Evolutionary conservation across 2,113 vertebrate genomes (phyloP).

Genomic region (Corythaeola cristata): DNA sequence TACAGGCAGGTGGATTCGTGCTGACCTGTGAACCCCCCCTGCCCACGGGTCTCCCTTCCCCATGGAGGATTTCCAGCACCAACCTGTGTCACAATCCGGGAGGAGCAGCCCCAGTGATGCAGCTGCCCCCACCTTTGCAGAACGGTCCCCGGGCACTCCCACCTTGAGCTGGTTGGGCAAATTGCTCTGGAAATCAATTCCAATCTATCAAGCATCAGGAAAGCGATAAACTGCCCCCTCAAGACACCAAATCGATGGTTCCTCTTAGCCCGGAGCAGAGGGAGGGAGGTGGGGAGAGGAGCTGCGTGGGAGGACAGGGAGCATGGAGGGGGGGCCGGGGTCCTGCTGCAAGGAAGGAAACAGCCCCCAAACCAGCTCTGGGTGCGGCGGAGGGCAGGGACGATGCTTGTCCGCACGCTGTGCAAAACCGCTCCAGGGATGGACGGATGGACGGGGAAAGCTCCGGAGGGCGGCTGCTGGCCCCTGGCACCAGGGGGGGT

Average conservation of each 20-base stretch:
- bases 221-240: neutral
- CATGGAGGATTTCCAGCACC: neutral
- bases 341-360: neutral
- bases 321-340: rapidly evolving
- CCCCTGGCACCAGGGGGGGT: neutral
- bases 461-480: neutral
- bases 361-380: neutral
- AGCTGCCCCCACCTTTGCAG: neutral
- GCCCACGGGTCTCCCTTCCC: rapidly evolving
- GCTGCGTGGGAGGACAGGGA: neutral
- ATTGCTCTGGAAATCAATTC: constrained; percentile 8
- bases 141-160: rapidly evolving
- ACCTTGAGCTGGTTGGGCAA: neutral
- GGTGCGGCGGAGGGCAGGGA: rapidly evolving
- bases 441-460: neutral
- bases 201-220: neutral
- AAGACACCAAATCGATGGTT: neutral
- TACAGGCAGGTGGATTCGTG: rapidly evolving
- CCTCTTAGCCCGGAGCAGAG: neutral
- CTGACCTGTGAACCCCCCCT: too few relatives aligned
- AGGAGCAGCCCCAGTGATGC: neutral
- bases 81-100: neutral
- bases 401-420: rapidly evolving
- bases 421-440: neutral
- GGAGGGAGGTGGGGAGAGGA: neutral